Percentiles rank a stretch among this genome's conserved stretches.
Evolutionary conservation across 2,888 invertebrate species (phyloP).

Genomic region (Leucoptera coffeella): DNA sequence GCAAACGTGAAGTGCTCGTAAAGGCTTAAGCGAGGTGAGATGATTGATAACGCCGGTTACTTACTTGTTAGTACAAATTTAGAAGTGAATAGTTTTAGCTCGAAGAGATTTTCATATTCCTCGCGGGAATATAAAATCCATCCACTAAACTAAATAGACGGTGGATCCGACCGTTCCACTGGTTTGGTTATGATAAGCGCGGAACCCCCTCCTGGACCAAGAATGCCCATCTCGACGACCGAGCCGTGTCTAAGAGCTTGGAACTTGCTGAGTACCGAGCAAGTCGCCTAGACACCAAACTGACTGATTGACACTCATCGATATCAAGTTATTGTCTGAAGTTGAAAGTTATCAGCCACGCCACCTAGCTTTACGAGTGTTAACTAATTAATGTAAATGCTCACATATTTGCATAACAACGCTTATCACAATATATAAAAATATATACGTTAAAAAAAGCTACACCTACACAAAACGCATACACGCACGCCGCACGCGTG

Average conservation of each 20-base stretch:
- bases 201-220: too few species aligned
- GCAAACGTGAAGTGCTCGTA: slow-evolving; percentile 27
- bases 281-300: slow-evolving; percentile 40
- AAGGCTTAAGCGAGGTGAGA: slow-evolving; percentile 25
- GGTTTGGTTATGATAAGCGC: background rate
- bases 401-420: slow-evolving; percentile 47
- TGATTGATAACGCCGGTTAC: slow-evolving; percentile 14
- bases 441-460: slow-evolving; percentile 49
- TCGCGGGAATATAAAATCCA: slow-evolving; percentile 35
- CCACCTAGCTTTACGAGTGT: slow-evolving; percentile 28
- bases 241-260: slow-evolving; percentile 28
- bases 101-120: slow-evolving; percentile 46
- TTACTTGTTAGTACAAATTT: too few species aligned
- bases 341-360: slow-evolving; percentile 35
- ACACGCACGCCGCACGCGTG: slow-evolving; percentile 43
- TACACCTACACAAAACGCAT: slow-evolving; percentile 37
- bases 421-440: slow-evolving; percentile 53
- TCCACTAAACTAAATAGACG: too few species aligned
- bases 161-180: too few species aligned
- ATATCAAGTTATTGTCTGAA: too few species aligned
- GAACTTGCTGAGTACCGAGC: slow-evolving; percentile 45
- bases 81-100: too few species aligned
- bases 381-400: slow-evolving; percentile 42
- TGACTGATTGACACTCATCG: too few species aligned
- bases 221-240: too few species aligned